Conservation (phyloP, 2,113 vertebrate genomes). For the Monopterus albus region DNA sequence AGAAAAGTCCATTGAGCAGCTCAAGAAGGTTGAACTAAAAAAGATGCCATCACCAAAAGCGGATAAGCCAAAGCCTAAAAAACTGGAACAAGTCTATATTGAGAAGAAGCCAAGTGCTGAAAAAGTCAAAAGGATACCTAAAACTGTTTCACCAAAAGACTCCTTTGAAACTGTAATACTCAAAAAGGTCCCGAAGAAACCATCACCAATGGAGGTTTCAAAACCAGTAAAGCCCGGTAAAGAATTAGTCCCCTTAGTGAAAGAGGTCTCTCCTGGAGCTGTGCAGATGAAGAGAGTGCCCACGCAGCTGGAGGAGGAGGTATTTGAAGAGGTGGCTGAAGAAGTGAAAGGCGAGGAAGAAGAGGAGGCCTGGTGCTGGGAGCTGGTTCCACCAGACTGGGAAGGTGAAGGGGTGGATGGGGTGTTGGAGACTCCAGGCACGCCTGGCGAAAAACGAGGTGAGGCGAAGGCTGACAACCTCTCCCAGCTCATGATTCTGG, state of each 20-base stretch:
- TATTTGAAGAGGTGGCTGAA: slow-evolving; percentile 62
- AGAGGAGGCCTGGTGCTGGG: slow-evolving; percentile 81
- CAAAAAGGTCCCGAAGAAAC: slow-evolving; percentile 77
- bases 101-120: slow-evolving; percentile 56
- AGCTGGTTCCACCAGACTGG: slow-evolving; percentile 74
- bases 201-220: slow-evolving; percentile 27
- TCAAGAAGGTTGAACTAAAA: slow-evolving; percentile 58
- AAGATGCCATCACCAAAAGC: slow-evolving; percentile 65
- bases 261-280: slow-evolving; percentile 69
- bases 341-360: slow-evolving; percentile 47
- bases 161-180: slow-evolving; percentile 78
- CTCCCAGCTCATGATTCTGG: slow-evolving; percentile 55
- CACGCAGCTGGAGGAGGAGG: slow-evolving; percentile 77
- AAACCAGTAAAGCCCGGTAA: slow-evolving; percentile 17
- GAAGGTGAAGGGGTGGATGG: slow-evolving; percentile 76
- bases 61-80: slow-evolving; percentile 36
- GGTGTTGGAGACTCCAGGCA: slow-evolving; percentile 82
- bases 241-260: slow-evolving; percentile 54
- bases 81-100: slow-evolving; percentile 41
- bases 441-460: slow-evolving; percentile 84
- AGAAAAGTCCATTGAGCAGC: slow-evolving; percentile 39
- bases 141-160: slow-evolving; percentile 62
- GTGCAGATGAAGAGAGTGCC: slow-evolving; percentile 77
- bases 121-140: slow-evolving; percentile 57
- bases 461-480: slow-evolving; percentile 74